Base-by-base conservation (phyloP, 2,797 vertebrate species). In the Melanotaenia pygmaea region DNA sequence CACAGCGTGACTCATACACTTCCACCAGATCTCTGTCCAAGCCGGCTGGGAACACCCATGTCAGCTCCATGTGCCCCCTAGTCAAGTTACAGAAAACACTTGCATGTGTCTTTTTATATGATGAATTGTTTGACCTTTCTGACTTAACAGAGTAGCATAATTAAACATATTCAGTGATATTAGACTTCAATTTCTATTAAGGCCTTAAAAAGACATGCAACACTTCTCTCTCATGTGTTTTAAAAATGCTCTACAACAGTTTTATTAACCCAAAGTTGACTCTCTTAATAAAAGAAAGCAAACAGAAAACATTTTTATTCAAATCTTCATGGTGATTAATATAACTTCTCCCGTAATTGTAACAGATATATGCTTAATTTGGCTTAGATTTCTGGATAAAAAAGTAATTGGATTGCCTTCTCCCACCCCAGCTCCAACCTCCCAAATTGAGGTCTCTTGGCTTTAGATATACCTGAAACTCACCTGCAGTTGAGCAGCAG, bases 401-500 rank as follows among this genome's bases (percentile, higher is more conserved):
- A 54, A 50, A 28, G 13, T 13, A 28, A 4, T 13, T 1, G 9
- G 51, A 54, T 22, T 54, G 12, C 51, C 51, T 54, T 12, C 2
- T 54, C 12, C 51, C 13, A 13, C 47, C 24, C 51, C 24, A 28
- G 24, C 24, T 28, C 22, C 8, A 30, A 34, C 16, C 32, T 16
- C n/a, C 1, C n/a, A 20, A 35, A 26, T 5, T 40, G 1, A 2
- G 4, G 1, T 22, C 34, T 56, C 30, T 24, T 56, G 24, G 9
- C 22, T 18, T n/a, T 32, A 40, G 14, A 50, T 57, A 13, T 1
- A 71, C 50, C 56, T 74, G 57, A 79, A 67, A 83, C 93, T 95
- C 93, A 99, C 98, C 96, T 99, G 97, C 98, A 99, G 76, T 93
- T 92, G 85, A 99, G 94, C 77, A 85, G 87, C 75, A 99, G 94